phyloP scores from a whole-genome alignment of 2,113 vertebrate genomes.

The Xenopus borealis region DNA sequence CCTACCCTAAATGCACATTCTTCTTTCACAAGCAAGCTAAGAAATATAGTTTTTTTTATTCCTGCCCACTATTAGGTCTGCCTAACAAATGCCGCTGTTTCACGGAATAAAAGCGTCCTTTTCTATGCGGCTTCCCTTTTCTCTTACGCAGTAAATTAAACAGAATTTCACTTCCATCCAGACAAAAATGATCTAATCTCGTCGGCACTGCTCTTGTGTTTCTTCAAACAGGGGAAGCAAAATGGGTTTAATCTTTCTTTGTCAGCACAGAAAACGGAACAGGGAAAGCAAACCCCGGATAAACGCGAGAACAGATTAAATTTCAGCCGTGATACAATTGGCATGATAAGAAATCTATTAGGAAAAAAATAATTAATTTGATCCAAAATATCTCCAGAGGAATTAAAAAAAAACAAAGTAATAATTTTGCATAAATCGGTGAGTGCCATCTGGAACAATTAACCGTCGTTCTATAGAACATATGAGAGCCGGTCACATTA shows the following conservation, averaged over 20 bases:
- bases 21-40: not conserved
- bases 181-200: slow-evolving; percentile 19
- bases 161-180: slow-evolving; percentile 15
- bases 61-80: slow-evolving; percentile 48
- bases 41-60: not conserved
- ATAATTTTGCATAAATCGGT: slow-evolving; percentile 99
- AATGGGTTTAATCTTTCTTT: slow-evolving; percentile 43
- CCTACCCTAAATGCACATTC: too few species aligned
- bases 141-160: slow-evolving; percentile 16
- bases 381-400: slow-evolving; percentile 28
- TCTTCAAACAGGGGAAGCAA: slow-evolving; percentile 14
- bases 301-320: slow-evolving; percentile 87
- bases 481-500: slow-evolving; percentile 98
- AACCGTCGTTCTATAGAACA: slow-evolving; percentile 97
- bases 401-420: slow-evolving; percentile 75
- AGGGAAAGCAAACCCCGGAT: slow-evolving; percentile 75
- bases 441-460: slow-evolving; percentile 99
- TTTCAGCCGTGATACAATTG: slow-evolving; percentile 87
- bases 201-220: slow-evolving; percentile 5
- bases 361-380: slow-evolving; percentile 38
- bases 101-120: not conserved
- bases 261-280: slow-evolving; percentile 53
- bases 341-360: slow-evolving; percentile 19
- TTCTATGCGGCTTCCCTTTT: not conserved
- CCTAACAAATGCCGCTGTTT: not conserved